These are phyloP conservation scores for Drosophila neutralis DNA, from an alignment of 2,888 invertebrate species.

Conservation along the genomic window DNA sequence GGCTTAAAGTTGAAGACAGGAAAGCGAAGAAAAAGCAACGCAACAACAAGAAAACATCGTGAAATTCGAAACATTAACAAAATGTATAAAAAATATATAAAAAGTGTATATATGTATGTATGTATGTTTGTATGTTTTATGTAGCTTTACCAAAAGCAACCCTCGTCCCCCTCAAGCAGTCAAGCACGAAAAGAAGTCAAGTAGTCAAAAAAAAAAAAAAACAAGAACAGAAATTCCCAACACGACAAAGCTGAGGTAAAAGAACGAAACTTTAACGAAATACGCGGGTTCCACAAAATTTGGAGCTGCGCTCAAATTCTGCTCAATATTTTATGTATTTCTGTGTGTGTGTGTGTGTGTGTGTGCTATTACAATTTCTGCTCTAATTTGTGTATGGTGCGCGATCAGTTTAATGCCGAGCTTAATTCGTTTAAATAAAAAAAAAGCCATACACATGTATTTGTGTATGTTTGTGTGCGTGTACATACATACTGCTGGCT, in stretches of 20 bases:
- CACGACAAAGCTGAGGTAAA: constrained; percentile 40
- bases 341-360: constrained; percentile 17
- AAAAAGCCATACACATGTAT: neutral
- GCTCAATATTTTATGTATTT: constrained; percentile 15
- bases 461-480: neutral
- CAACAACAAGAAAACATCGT: constrained; percentile 51
- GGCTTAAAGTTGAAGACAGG: constrained; percentile 41
- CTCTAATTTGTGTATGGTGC: constrained; percentile 55
- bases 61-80: constrained; percentile 60
- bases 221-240: constrained; percentile 23
- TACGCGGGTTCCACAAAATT: constrained; percentile 28
- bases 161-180: neutral
- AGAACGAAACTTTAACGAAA: constrained; percentile 39
- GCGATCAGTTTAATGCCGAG: constrained; percentile 64
- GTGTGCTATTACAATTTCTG: constrained; percentile 44
- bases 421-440: constrained; percentile 61
- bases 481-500: neutral
- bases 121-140: neutral
- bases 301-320: constrained; percentile 11
- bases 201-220: constrained; percentile 35
- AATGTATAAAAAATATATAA: constrained; percentile 9
- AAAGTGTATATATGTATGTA: neutral
- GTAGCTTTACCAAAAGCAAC: neutral
- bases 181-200: constrained; percentile 44
- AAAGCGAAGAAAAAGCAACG: constrained; percentile 44